These are phyloP conservation scores for Balaeniceps rex DNA, from an alignment of 2,113 vertebrate species.

Conservation along the genomic window DNA sequence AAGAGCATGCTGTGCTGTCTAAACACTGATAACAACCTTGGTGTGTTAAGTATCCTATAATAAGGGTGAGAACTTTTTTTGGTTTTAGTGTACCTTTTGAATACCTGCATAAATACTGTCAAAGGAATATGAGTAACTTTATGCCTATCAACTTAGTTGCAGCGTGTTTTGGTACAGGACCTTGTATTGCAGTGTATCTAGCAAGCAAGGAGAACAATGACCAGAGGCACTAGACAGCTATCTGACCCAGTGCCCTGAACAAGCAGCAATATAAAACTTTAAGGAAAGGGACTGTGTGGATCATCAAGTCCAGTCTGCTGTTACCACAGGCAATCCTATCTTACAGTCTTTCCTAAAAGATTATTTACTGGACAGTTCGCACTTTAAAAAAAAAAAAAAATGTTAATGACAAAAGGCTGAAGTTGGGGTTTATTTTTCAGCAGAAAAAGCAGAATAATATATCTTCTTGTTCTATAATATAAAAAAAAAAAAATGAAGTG, in stretches of 20 bases:
- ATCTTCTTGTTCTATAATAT: not conserved
- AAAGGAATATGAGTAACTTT: not conserved
- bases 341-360: not conserved
- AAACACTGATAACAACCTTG: not conserved
- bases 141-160: not conserved
- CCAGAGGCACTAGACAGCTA: not conserved
- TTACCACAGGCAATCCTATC: not conserved
- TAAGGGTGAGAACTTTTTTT: not conserved
- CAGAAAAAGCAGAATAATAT: not conserved
- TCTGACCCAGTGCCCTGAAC: not conserved
- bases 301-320: not conserved
- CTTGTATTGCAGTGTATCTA: not conserved
- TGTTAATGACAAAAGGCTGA: not conserved
- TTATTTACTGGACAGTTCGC: not conserved
- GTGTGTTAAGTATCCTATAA: not conserved
- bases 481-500: not conserved
- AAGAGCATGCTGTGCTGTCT: not conserved
- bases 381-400: not conserved
- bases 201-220: not conserved
- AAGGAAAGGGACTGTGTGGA: not conserved
- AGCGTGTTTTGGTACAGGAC: not conserved
- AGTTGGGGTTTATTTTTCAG: not conserved
- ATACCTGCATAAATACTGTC: not conserved
- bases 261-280: not conserved
- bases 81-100: not conserved